These are phyloP conservation scores for Nymphalis polychloros DNA, from an alignment of 2,888 invertebrate species.

Conservation along the genomic window DNA sequence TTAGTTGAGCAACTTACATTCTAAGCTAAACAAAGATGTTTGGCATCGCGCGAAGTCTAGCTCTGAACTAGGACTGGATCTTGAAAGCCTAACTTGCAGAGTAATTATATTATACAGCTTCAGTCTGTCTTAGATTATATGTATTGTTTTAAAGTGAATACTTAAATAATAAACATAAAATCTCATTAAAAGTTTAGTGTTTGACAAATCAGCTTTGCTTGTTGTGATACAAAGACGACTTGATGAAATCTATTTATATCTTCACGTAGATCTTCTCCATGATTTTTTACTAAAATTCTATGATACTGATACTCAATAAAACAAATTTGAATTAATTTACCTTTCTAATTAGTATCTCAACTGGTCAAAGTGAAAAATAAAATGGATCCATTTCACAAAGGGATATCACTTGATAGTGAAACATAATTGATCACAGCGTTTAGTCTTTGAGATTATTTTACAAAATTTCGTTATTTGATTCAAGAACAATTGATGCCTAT, in stretches of 20 bases:
- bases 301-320: too few relatives aligned
- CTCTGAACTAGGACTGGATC: constrained; percentile 28
- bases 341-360: background rate
- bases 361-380: constrained; percentile 1
- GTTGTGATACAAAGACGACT: too few relatives aligned
- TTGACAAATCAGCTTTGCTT: too few relatives aligned
- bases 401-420: background rate
- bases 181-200: background rate
- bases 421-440: background rate
- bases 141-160: background rate
- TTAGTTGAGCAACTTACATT: constrained; percentile 22
- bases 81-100: constrained; percentile 19
- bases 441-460: constrained; percentile 3
- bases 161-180: background rate
- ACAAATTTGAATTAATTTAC: too few relatives aligned
- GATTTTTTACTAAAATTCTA: too few relatives aligned
- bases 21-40: constrained; percentile 30
- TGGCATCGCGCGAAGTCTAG: constrained; percentile 23
- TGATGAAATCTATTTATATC: too few relatives aligned
- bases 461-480: background rate
- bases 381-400: background rate
- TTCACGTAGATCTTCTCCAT: too few relatives aligned
- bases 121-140: background rate
- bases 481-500: background rate
- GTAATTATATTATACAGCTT: constrained; percentile 21